Evolutionary conservation across 1,140 invertebrate genomes (phyloP).

Genomic region (Triops cancriformis): DNA sequence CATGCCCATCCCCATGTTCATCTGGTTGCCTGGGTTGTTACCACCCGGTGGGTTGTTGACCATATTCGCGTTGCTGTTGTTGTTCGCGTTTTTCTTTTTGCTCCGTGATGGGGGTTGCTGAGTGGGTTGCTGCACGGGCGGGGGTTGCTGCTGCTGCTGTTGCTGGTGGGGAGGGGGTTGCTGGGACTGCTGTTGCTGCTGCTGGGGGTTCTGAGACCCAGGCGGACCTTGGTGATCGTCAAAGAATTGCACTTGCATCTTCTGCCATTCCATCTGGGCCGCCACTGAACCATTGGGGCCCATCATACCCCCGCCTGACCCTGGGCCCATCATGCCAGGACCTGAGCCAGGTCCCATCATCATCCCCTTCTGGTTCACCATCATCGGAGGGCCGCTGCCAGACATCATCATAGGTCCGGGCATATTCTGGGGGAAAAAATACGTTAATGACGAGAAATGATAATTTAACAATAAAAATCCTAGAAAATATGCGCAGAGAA

Average conservation of each 20-base stretch:
- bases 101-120: constrained; percentile 32
- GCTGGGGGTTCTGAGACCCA: constrained; percentile 19
- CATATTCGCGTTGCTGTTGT: constrained; percentile 18
- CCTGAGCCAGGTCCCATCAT: constrained; percentile 32
- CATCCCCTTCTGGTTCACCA: constrained; percentile 33
- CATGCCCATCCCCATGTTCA: constrained; percentile 21
- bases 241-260: constrained; percentile 73
- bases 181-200: neutral
- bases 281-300: constrained; percentile 30
- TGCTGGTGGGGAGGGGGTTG: neutral
- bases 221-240: constrained; percentile 46
- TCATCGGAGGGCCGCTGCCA: constrained; percentile 31
- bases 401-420: constrained; percentile 31
- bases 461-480: neutral
- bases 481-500: neutral
- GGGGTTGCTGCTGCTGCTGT: constrained; percentile 20
- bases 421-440: neutral
- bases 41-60: constrained; percentile 12
- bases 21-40: neutral
- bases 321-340: constrained; percentile 32
- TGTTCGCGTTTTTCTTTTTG: constrained; percentile 39
- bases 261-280: constrained; percentile 74
- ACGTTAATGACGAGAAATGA: too few relatives aligned
- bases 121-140: constrained; percentile 15
- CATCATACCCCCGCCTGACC: constrained; percentile 26